Evolutionary conservation across 1,140 invertebrate genomes (phyloP), one percentile per base, ranked within the genome.

Genomic region (Paraescarpia echinospica): DNA sequence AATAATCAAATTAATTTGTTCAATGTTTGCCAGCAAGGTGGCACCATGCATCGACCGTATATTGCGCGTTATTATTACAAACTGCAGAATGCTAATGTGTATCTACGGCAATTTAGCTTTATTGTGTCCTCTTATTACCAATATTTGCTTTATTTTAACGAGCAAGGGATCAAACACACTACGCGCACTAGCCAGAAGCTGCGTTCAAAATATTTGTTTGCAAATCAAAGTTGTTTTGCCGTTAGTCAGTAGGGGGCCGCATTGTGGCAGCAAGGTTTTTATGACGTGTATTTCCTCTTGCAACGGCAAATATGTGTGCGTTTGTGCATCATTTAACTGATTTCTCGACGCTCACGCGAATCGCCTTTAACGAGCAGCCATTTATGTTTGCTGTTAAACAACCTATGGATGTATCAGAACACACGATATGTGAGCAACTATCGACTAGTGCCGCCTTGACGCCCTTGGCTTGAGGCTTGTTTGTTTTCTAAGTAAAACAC

Each of bases 221-320:
- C 22, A 27, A 77, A 77, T 14, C 59, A 77, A 77, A 77, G 9
- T 77, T 77, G 59, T 77, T 77, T 77, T 77, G 59, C 27, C 59
- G 59, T 77, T 77, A 77, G 59, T 77, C 59, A 77, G 59, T 77
- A 77, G 59, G 59, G 59, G 59, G 59, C 59, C 59, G 59, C 59
- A 77, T 77, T 77, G 59, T 77, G 59, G 59, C 59, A 77, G 59
- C 8, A 77, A 31, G 59, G 2, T 77, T 77, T 77, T 51, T 77
- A 31, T 14, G 59, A 77, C 27, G 14, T 9, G 48, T 31, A 77
- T 27, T 18, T 31, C 59, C 22, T 77, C 59, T 77, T 77, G 59
- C 59, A 77, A 27, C 22, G 22, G 59, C 9, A 77, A 77, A 77
- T 1, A 2, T 77, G 2, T 77, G 59, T 1, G 59, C 59, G 59